These are phyloP conservation scores for Oegoconia quadripuncta DNA, from an alignment of 2,888 invertebrate species.

Conservation along the genomic window DNA sequence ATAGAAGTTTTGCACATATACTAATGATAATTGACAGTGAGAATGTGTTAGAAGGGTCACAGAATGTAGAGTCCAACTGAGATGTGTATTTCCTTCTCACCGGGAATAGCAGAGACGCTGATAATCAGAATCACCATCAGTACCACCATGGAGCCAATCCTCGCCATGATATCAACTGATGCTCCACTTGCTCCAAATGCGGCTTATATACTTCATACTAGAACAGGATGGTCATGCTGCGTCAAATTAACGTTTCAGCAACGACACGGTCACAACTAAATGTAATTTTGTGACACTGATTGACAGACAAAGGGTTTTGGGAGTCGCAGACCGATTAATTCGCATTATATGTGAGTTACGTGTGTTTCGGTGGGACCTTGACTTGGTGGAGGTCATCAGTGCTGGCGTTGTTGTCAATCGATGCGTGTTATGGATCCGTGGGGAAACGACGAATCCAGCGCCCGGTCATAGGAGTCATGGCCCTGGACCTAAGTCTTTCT, in stretches of 20 bases:
- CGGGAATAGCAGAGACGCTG: constrained; percentile 20
- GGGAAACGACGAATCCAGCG: no score
- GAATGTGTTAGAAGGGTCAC: no score
- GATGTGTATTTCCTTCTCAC: no score
- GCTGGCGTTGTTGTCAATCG: no score
- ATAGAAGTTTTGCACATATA: no score
- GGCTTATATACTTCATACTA: constrained; percentile 6
- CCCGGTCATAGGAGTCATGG: no score
- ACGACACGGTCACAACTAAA: constrained; percentile 14
- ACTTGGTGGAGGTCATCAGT: constrained; percentile 3
- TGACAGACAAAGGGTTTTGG: constrained; percentile 13
- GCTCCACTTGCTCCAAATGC: not conserved
- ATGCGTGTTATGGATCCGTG: no score
- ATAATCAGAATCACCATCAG: constrained; percentile 15
- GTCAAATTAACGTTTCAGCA: constrained; percentile 8
- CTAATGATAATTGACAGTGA: no score
- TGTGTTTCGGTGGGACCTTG: constrained; percentile 3
- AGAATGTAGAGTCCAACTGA: no score
- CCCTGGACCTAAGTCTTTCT: no score
- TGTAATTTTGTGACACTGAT: constrained; percentile 16
- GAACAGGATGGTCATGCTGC: constrained; percentile 13
- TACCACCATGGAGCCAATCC: constrained; percentile 9
- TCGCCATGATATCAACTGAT: constrained; percentile 15
- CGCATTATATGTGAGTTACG: not conserved
- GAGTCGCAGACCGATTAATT: constrained; percentile 1